Evolutionary conservation across 1,140 invertebrate species (phyloP), one percentile per base, ranked within the genome.

Genomic region (Drosophila aff.): DNA sequence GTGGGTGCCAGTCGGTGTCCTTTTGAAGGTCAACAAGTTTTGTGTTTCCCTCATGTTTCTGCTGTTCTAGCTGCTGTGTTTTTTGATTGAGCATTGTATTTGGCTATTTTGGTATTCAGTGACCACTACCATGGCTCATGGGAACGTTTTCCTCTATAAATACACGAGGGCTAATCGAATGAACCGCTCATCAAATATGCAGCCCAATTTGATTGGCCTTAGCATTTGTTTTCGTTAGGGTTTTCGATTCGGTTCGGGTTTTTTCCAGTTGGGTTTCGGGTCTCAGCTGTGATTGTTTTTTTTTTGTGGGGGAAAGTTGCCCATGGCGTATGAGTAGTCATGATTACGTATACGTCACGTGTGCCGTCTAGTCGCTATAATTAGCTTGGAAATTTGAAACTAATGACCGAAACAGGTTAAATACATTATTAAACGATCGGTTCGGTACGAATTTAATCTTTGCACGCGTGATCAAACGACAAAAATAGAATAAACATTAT

Each of bases 1-100:
- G 58, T 28, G 63, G 71, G 62, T 67, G 65, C 52, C 60, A 64
- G 62, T 71, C 71, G 63, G 81, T 91, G 89, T 91, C 89, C 89
- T 91, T 91, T 91, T 84, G 89, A 91, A 91, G 89, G 89, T 91
- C 89, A 91, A 67, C 76, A 64, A 80, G 64, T 79, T 77, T 68
- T 81, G 58, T 81, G 67, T 60, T 50, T 60, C 53, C 52, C 28
- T 18, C 66, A 43, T 47, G 53, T 60, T 73, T 60, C 53, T 49
- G 36, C 75, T 52, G 55, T 41, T 76, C 33, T 23, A 28, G 59
- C 31, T 67, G 63, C 59, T 60, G 52, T 41, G 18, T 57, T 62
- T 74, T 66, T 72, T 79, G 59, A 72, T 52, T 82, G 59, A 79
- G 79, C 50, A 52, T 86, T 53, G 40, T 67, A 55, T 84, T 68